phyloP scores from a whole-genome alignment of 2,888 invertebrate genomes.

The Danaus chrysippus region DNA sequence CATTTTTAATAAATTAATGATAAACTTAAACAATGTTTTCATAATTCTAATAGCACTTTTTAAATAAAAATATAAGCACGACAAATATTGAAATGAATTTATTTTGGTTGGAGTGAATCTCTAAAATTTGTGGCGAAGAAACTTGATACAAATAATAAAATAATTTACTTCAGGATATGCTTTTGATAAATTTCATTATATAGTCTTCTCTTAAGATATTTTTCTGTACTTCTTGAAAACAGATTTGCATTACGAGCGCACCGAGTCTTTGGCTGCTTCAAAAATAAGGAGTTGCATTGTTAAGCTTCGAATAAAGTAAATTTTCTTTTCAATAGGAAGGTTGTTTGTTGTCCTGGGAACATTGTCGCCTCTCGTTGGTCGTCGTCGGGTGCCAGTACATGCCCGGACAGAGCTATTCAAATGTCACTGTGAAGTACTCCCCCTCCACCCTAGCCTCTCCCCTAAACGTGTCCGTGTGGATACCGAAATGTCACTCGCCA shows the following conservation, averaged over 20 bases:
- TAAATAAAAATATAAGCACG: not conserved
- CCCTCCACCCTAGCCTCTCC: slow-evolving; percentile 41
- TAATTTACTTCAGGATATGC: too few relatives aligned
- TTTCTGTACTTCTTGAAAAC: not conserved
- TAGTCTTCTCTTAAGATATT: not conserved
- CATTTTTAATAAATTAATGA: not conserved
- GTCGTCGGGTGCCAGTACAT: slow-evolving; percentile 74
- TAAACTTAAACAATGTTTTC: slow-evolving; percentile 6
- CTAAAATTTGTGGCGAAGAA: too few relatives aligned
- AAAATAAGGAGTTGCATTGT: slow-evolving; percentile 53
- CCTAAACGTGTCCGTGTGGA: slow-evolving; percentile 40
- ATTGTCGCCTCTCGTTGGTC: slow-evolving; percentile 74
- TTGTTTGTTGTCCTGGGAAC: slow-evolving; percentile 69
- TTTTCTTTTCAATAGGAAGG: slow-evolving; percentile 73
- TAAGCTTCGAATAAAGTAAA: slow-evolving; percentile 62
- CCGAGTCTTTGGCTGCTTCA: slow-evolving; percentile 41
- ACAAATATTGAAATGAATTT: too few relatives aligned
- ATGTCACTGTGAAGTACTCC: slow-evolving; percentile 69
- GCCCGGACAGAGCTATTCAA: slow-evolving; percentile 77
- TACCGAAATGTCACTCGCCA: slow-evolving; percentile 76
- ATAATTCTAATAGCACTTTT: slow-evolving; percentile 6
- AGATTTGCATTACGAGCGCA: slow-evolving; percentile 24
- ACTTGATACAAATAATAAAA: too few relatives aligned
- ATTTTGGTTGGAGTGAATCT: too few relatives aligned
- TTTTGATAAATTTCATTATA: not conserved